Percentiles rank a stretch among this genome's conserved stretches.
Evolutionary conservation across 2,888 invertebrate genomes (phyloP).

Genomic region (Desoria tigrina): DNA sequence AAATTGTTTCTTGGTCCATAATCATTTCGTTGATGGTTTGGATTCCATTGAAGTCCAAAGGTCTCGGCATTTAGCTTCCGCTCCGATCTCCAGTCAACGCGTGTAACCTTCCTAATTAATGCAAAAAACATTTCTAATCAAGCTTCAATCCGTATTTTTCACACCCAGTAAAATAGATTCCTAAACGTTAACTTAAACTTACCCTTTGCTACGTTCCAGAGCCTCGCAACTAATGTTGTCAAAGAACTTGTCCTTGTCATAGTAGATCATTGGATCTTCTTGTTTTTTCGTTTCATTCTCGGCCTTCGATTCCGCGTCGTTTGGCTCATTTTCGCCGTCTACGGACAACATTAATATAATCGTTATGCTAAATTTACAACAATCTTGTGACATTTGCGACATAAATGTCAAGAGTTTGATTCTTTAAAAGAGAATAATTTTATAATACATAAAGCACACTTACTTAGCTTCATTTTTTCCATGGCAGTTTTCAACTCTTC

Average conservation of each 20-base stretch:
- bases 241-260: slow-evolving; percentile 97
- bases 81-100: slow-evolving; percentile 90
- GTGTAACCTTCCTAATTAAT: slow-evolving; percentile 65
- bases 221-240: slow-evolving; percentile 99
- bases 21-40: slow-evolving; percentile 10
- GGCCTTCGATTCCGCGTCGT: slow-evolving; percentile 58
- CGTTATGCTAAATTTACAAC: no score
- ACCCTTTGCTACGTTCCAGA: slow-evolving; percentile 78
- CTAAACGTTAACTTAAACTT: slow-evolving; percentile 15
- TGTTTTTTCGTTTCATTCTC: slow-evolving; percentile 62
- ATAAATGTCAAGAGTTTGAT: not conserved
- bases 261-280: slow-evolving; percentile 69
- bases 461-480: slow-evolving; percentile 74
- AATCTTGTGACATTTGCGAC: no score
- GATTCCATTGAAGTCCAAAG: slow-evolving; percentile 75
- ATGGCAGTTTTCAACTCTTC: slow-evolving; percentile 83
- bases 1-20: slow-evolving; percentile 61
- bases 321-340: slow-evolving; percentile 36
- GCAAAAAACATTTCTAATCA: no score
- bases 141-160: no score
- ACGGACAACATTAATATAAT: slow-evolving; percentile 3
- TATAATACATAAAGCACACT: not conserved
- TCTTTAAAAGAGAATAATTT: not conserved
- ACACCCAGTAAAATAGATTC: no score
- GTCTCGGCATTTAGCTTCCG: slow-evolving; percentile 95